A percentile compares a stretch with the other conserved stretches of the same genome.
phyloP scores from a whole-genome alignment of 2,797 vertebrate species.

The Melanitta fusca region DNA sequence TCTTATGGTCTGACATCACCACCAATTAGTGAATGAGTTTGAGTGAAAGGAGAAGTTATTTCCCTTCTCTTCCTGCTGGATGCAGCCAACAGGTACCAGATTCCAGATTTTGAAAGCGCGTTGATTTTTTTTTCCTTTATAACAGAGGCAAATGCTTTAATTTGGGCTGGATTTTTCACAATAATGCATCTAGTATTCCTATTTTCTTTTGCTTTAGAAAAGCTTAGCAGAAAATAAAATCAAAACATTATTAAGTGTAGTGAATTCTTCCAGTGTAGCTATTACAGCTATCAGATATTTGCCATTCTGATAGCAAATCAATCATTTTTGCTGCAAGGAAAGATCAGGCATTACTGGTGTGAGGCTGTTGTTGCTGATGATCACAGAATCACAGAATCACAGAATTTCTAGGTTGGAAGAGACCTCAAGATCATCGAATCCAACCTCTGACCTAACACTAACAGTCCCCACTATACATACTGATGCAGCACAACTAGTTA shows the following conservation, averaged over 20 bases:
- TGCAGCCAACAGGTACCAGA: accelerated
- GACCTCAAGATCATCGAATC: too few species aligned
- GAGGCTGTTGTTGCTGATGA: neutral
- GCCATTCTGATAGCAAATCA: slow-evolving; percentile 38
- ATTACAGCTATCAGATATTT: slow-evolving; percentile 43
- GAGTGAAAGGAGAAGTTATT: neutral
- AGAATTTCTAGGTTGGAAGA: too few species aligned
- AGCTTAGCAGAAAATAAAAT: neutral
- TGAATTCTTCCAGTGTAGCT: neutral
- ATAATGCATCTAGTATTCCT: neutral
- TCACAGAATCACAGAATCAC: too few species aligned
- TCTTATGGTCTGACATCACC: neutral
- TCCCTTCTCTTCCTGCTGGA: neutral
- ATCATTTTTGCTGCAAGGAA: slow-evolving; percentile 4
- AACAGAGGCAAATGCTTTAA: neutral
- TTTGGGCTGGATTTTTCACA: neutral
- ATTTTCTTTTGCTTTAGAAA: slow-evolving; percentile 2
- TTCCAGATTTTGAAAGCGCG: neutral
- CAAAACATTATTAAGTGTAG: slow-evolving; percentile 5
- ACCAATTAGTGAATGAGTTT: neutral
- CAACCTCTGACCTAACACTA: too few species aligned
- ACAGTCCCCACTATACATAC: too few species aligned
- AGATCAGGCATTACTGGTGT: neutral
- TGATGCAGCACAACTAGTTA: neutral
- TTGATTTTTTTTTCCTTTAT: neutral